Conservation (phyloP, 2,113 vertebrate genomes). For the Myiozetetes cayanensis region DNA sequence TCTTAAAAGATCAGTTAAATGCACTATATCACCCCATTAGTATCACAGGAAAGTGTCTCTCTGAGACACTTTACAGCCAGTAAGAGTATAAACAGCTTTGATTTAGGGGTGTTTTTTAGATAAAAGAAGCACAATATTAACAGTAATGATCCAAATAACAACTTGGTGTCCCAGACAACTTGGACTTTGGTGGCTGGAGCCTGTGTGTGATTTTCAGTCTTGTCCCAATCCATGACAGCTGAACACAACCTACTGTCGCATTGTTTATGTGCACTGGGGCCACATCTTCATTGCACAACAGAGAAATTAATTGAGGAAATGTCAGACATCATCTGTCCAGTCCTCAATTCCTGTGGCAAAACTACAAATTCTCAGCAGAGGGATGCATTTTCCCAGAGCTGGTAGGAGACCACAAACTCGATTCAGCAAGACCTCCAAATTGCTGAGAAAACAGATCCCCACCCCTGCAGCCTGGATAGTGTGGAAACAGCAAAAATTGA, state of each 20-base stretch:
- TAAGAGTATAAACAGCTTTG: background rate
- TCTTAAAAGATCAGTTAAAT: background rate
- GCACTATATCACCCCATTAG: background rate
- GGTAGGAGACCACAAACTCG: background rate
- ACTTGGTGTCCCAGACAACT: background rate
- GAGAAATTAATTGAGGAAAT: background rate
- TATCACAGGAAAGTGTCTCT: background rate
- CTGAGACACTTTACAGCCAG: background rate
- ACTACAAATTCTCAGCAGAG: background rate
- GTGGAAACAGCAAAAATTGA: background rate
- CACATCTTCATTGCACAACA: background rate
- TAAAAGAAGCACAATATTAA: background rate
- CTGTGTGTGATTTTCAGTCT: background rate
- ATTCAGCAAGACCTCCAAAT: background rate
- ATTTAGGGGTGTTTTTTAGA: background rate
- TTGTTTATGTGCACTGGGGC: background rate
- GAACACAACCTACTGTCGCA: background rate
- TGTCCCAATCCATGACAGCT: background rate
- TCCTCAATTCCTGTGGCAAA: background rate
- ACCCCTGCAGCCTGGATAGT: accelerated
- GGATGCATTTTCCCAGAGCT: background rate
- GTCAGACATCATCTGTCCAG: background rate
- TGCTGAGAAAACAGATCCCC: background rate
- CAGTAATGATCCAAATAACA: background rate
- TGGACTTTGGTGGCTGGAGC: background rate